Base-by-base conservation (phyloP, 2,888 invertebrate genomes). In the Hyles lineata region DNA sequence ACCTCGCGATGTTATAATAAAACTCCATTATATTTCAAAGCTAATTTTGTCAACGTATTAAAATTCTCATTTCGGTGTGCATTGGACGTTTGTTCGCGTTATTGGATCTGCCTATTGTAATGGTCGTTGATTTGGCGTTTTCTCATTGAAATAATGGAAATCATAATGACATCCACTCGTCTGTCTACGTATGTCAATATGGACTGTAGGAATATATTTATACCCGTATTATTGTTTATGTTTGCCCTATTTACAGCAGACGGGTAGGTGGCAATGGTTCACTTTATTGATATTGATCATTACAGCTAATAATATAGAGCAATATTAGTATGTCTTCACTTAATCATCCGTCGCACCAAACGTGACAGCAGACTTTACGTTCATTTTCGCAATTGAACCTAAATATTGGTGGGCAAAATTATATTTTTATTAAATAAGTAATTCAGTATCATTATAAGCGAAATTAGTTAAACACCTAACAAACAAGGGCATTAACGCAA, bases 1-100 rank as follows among this genome's bases (percentile, higher is more conserved):
- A 29, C 19, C 52, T 25, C 32, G 63, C 21, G 52, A 55, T 52
- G 71, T 63, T 55, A 72, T 72, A 72, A 59, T 55, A 32, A 67
- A 43, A 29, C 52, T 21, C 29, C 63, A 67, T 72, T 72, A 58
- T 17, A 67, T 58, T 19, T 35, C 35, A 25, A 69, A 72, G 15
- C 29, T 62, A 62, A 72, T 60, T 72, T 72, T 60, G 69, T 50
- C 29, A 63, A 19, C 50, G 59, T 50, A 50, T 50, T 72, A 70
- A 72, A 70, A 72, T 72, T 60, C 29, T 25, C 43, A 70, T 60
- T 59, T 50, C 2, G 25, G n/a, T 63, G 55, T 72, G 69, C 8
- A 11, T 50, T 50, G 59, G 25, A 23, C 23, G 50, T 72, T 72
- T 63, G 55, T 58, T 32, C 8, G 8, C 23, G 19, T 52, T 63